Base-by-base conservation (phyloP, 2,113 vertebrate genomes). In the Phrynosoma blainvillii region DNA sequence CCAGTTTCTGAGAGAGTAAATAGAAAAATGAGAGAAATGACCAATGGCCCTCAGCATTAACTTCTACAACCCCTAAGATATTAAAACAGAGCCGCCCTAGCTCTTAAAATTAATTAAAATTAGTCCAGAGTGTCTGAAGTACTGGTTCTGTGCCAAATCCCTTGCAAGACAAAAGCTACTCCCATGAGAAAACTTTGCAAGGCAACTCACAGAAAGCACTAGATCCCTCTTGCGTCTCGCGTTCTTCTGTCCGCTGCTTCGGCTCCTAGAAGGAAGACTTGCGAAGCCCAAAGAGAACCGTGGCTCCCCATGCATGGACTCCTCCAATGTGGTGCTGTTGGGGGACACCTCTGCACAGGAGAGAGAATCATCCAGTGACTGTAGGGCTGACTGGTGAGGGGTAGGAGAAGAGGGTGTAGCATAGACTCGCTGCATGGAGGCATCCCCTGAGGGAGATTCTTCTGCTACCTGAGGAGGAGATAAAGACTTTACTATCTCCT, bases 151-250 rank as follows among this genome's bases (percentile, higher is more conserved):
- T 13, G 54, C 59, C 59, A 32, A 7, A 27, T 47, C 14, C 13
- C 23, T 77, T 52, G 20, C 23, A 32, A 27, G 32, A 11, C 5
- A 40, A 27, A 4, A 70, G 5, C 20, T 71, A 47, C 32, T 2
- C 18, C 7, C 11, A 18, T 3, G 54, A 52, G 21, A 1, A 52
- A 70, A 16, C 4, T 12, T 56, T 6, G 7, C 7, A 78, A 36
- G 36, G 52, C 36, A 40, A 96, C 96, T 96, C 90, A 96, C 96
- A 1, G 96, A 96, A 0, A 96, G 93, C n/a, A 96, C 96, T 82
- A 96, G 90, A 84, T 96, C 96, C 81, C 96, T 84, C 90, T 96
- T 96, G 81, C 96, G 95, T 42, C 96, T 92, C 62, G 94, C 93
- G 36, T 94, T 96, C 91, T 96, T 96, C 90, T 95, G 96, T 7